A percentile compares a stretch with the other conserved stretches of the same genome.
These are phyloP conservation scores for Callopanchax toddi DNA, from an alignment of 2,113 vertebrate species.

Conservation along the genomic window DNA sequence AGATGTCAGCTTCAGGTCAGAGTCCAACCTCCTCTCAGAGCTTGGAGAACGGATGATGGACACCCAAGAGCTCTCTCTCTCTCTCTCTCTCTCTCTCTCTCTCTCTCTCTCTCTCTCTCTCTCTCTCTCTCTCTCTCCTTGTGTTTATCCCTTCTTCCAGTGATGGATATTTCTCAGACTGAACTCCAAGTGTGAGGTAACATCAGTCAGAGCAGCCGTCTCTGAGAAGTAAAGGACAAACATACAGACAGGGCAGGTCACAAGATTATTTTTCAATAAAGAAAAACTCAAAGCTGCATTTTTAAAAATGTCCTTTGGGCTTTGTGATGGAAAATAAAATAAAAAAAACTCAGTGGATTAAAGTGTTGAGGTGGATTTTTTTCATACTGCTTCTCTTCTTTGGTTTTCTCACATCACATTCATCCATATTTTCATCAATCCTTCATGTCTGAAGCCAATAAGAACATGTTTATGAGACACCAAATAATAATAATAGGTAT, in stretches of 20 bases:
- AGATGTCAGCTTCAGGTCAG: conserved; percentile 64
- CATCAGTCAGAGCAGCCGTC: conserved; percentile 66
- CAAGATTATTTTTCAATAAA: conserved; percentile 75
- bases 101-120: conserved; percentile 63
- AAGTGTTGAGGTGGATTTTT: conserved; percentile 32
- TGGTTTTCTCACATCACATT: too few species aligned
- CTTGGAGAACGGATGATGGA: conserved; percentile 69
- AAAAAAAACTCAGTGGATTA: conserved; percentile 45
- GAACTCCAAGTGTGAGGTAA: conserved; percentile 49
- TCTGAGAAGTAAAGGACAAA: conserved; percentile 44
- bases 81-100: conserved; percentile 59
- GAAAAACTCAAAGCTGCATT: conserved; percentile 50
- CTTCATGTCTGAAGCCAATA: too few species aligned
- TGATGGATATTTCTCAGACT: conserved; percentile 67
- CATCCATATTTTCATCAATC: too few species aligned
- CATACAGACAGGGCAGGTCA: conserved; percentile 51
- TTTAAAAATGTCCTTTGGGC: conserved; percentile 52
- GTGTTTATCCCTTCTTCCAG: conserved; percentile 40
- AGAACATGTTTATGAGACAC: too few species aligned
- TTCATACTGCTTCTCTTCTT: conserved; percentile 5
- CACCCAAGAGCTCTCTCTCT: conserved; percentile 62
- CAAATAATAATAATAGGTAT: too few species aligned
- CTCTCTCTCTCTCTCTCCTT: conserved; percentile 57
- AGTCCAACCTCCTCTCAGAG: conserved; percentile 71
- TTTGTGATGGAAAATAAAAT: conserved; percentile 61